Base-by-base conservation (phyloP, 2,888 invertebrate species). In the Iphiclides podalirius region DNA sequence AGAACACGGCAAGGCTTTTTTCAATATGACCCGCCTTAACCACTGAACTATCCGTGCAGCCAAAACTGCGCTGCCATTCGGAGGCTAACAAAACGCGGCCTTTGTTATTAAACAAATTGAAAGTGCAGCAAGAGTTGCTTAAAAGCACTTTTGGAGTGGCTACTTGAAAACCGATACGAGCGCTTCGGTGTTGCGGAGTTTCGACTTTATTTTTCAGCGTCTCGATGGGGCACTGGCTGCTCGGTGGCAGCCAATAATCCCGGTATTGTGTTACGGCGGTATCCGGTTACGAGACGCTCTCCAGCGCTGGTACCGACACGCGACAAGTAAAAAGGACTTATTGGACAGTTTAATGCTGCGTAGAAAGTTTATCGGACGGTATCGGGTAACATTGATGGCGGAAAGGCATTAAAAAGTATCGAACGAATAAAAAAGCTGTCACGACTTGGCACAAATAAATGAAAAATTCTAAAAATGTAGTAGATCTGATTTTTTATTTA, bases 261-360 rank as follows among this genome's bases (percentile, higher is more conserved):
- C 33, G 11, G 59, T 63, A 61, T 75, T 60, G 52, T 54, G 61
- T 76, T 73, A 70, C 70, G 44, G 46, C 48, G 52, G 58, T 61
- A 63, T 73, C 61, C 58, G 50, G 61, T 75, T 72, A 61, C 67
- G 38, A 49, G 55, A 55, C 48, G 47, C 55, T 56, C 57, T 52
- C 52, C 55, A 40, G 44, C 42, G 42, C 40, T 54, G 46, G n/a
- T n/a, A n/a, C n/a, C 52, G 53, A 57, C 57, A 55, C 38, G 53
- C 49, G 46, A 52, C 51, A 38, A 56, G 52, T 43, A 40, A 49
- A 45, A 39, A 47, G 42, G 39, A 42, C 4, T 28, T 31, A 36
- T 38, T 20, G 36, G 34, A 31, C 35, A 35, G 14, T 35, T 17
- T 28, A 11, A 31, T n/a, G 20, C 35, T 26, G 16, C 20, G 38